phyloP scores from a whole-genome alignment of 2,888 invertebrate genomes.

The Belgica antarctica region DNA sequence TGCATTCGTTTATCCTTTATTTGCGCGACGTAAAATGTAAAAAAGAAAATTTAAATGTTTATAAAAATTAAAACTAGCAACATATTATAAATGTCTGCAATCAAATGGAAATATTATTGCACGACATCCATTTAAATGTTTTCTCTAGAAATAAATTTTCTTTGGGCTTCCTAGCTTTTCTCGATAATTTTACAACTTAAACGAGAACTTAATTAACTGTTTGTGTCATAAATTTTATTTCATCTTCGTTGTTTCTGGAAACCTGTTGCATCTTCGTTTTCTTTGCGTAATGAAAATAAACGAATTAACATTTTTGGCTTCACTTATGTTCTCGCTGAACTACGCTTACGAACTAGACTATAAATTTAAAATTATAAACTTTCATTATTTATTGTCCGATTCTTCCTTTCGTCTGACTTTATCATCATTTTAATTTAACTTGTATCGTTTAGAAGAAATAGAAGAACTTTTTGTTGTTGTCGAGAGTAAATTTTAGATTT shows the following conservation, averaged over 20 bases:
- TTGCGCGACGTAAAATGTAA: neutral
- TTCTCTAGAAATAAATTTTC: constrained; percentile 2
- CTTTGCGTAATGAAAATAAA: neutral
- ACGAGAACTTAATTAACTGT: neutral
- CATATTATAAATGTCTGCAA: constrained; percentile 28
- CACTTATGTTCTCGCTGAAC: constrained; percentile 10
- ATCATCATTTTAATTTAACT: neutral
- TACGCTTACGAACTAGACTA: neutral
- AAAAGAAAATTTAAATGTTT: constrained; percentile 13
- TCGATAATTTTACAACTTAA: neutral
- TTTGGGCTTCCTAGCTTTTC: constrained; percentile 7
- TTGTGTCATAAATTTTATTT: neutral
- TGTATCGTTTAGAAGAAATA: constrained; percentile 18
- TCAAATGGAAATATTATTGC: constrained; percentile 19
- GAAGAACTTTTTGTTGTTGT: neutral
- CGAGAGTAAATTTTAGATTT: constrained; percentile 11
- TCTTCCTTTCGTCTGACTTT: constrained; percentile 14
- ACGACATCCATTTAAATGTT: neutral
- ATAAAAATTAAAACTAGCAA: constrained; percentile 1
- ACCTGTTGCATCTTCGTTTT: constrained; percentile 24
- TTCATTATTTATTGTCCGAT: constrained; percentile 16
- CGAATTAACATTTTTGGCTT: constrained; percentile 16
- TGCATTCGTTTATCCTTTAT: neutral
- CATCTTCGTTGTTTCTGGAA: constrained; percentile 31
- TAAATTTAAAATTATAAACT: constrained; percentile 16